These are phyloP conservation scores for Equus quagga DNA, from an alignment of 2,113 vertebrate species.

Conservation along the genomic window DNA sequence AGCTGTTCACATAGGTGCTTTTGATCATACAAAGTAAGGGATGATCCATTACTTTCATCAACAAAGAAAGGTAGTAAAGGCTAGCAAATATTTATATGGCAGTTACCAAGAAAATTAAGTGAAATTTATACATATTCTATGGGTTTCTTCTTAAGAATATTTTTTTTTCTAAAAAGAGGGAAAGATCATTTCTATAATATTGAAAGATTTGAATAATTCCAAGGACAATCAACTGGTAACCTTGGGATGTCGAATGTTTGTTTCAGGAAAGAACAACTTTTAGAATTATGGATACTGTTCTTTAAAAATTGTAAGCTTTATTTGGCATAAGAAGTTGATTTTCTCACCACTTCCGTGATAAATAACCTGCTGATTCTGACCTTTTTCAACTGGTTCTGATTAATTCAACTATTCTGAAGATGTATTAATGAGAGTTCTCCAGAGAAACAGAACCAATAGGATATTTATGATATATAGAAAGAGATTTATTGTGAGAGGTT, in stretches of 20 bases:
- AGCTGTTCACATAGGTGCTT: not conserved
- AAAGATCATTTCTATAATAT: not conserved
- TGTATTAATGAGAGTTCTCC: not conserved
- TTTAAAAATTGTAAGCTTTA: not conserved
- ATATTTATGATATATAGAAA: not conserved
- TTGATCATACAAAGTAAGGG: not conserved
- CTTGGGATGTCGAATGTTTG: not conserved
- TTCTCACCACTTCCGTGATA: not conserved
- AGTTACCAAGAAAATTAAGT: not conserved
- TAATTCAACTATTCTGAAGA: not conserved
- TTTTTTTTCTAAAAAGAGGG: not conserved
- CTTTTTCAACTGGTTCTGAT: not conserved
- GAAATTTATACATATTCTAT: not conserved
- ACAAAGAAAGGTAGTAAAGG: not conserved
- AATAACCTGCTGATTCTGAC: not conserved
- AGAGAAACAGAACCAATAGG: not conserved
- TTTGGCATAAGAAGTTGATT: not conserved
- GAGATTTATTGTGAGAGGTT: not conserved
- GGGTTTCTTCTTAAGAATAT: not conserved
- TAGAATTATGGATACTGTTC: not conserved
- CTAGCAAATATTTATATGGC: conserved; percentile 42
- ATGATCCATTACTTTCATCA: not conserved
- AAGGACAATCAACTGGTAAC: not conserved
- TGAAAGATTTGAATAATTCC: not conserved
- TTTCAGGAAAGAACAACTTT: not conserved